These are phyloP conservation scores for Gobionotothen gibberifrons DNA, from an alignment of 2,797 vertebrate genomes.

Conservation along the genomic window DNA sequence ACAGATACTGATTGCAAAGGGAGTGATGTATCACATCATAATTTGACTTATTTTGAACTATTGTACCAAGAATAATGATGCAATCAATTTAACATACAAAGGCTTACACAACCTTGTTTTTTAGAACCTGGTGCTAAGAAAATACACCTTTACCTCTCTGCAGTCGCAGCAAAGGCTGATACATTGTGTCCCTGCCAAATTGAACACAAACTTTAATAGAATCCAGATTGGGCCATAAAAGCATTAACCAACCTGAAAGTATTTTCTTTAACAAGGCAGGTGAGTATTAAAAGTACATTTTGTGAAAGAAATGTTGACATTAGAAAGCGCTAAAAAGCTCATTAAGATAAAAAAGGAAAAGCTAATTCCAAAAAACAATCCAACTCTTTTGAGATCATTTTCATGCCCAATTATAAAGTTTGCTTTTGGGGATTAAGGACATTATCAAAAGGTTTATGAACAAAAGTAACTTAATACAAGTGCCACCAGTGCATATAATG, in stretches of 20 bases:
- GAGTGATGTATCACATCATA: neutral
- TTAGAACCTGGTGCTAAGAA: neutral
- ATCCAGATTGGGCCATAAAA: neutral
- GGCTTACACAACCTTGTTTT: neutral
- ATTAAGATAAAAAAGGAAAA: neutral
- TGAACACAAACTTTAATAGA: neutral
- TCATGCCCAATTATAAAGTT: neutral
- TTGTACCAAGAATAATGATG: neutral
- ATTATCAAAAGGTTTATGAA: neutral
- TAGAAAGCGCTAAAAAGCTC: neutral
- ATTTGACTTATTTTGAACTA: neutral
- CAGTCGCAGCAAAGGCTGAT: too few species aligned
- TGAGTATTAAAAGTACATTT: neutral
- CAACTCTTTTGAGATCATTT: neutral
- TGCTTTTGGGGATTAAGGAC: neutral
- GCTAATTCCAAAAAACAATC: neutral
- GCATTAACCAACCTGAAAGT: neutral
- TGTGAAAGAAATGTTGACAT: neutral
- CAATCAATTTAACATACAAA: too few species aligned
- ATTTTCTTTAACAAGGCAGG: neutral
- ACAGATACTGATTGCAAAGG: neutral
- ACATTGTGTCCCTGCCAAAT: neutral
- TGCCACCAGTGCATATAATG: neutral
- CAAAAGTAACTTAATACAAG: neutral
- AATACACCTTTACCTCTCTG: too few species aligned